Evolutionary conservation across 2,113 vertebrate species (phyloP).

Genomic region (Chinchilla lanigera): DNA sequence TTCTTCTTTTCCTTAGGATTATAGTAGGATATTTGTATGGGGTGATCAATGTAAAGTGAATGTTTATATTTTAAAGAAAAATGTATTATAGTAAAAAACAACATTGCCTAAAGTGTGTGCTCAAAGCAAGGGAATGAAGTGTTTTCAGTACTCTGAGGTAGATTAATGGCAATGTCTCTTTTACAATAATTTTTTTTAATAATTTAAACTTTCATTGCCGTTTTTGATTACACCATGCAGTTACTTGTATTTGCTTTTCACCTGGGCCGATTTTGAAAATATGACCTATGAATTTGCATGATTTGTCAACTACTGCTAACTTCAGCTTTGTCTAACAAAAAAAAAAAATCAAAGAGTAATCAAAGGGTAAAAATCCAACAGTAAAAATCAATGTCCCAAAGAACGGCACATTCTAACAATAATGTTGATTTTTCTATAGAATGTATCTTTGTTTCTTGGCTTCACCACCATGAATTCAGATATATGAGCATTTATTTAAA

Average conservation of each 20-base stretch:
- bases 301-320: neutral
- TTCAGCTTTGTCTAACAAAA: neutral
- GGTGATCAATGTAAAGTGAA: neutral
- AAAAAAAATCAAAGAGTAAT: neutral
- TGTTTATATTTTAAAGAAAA: neutral
- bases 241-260: neutral
- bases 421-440: conserved; percentile 22
- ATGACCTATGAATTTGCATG: neutral
- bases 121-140: neutral
- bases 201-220: neutral
- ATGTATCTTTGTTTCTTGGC: neutral
- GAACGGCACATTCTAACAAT: neutral
- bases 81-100: neutral
- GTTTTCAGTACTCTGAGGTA: neutral
- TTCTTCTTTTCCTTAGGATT: neutral
- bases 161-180: neutral
- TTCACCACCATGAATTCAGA: neutral
- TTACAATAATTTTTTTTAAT: neutral
- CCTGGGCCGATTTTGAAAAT: neutral
- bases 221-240: neutral
- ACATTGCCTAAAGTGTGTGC: neutral
- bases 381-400: neutral
- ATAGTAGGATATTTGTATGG: neutral
- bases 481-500: neutral
- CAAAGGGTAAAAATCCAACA: too few species aligned